phyloP scores from a whole-genome alignment of 2,797 vertebrate genomes.

The Acanthopagrus latus region DNA sequence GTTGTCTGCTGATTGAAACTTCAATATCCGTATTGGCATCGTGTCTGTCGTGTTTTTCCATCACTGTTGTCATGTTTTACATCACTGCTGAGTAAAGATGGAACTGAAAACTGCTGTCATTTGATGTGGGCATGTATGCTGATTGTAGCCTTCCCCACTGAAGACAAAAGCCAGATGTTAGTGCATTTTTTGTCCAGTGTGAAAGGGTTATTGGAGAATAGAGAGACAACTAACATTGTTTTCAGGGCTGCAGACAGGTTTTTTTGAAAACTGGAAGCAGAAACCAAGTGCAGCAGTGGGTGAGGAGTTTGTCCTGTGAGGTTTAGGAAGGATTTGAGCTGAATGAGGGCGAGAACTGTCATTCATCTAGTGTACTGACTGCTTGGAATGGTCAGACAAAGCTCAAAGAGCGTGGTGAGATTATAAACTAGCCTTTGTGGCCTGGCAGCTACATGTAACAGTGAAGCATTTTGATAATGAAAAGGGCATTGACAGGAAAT shows the following conservation, averaged over 20 bases:
- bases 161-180: too few relatives aligned
- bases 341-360: conserved; percentile 35
- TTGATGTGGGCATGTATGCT: too few relatives aligned
- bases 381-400: conserved; percentile 22
- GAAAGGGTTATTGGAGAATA: not conserved
- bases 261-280: conserved; percentile 18
- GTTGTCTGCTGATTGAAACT: too few relatives aligned
- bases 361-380: conserved; percentile 40
- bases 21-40: too few relatives aligned
- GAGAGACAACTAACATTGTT: conserved; percentile 14
- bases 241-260: conserved; percentile 5
- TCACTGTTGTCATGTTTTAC: too few relatives aligned
- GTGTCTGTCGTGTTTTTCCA: too few relatives aligned
- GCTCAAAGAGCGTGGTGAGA: conserved; percentile 25
- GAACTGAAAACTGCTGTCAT: too few relatives aligned
- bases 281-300: conserved; percentile 27
- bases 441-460: conserved; percentile 20
- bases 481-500: conserved; percentile 4
- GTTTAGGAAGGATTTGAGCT: conserved; percentile 28
- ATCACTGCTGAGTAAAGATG: too few relatives aligned
- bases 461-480: conserved; percentile 6
- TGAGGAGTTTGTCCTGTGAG: conserved; percentile 42
- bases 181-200: too few relatives aligned
- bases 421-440: conserved; percentile 25
- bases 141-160: too few relatives aligned